Evolutionary conservation across 37 sponge, comb jelly and placozoan genomes (phyloP), one percentile per base, ranked within the genome.

Genomic region (Beroe ovata): DNA sequence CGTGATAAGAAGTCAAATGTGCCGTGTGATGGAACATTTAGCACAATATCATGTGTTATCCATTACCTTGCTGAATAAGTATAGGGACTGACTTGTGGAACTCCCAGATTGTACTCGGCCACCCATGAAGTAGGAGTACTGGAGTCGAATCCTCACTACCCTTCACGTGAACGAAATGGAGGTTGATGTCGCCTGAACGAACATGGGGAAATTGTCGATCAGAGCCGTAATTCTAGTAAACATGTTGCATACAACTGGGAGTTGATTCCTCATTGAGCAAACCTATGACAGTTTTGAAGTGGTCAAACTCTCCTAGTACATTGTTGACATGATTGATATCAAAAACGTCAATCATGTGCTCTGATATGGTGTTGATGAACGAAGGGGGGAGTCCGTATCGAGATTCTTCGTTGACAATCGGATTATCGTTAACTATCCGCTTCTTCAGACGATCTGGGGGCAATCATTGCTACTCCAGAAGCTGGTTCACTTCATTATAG

Each of bases 41-140:
- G n/a, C n/a, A n/a, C n/a, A n/a, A n/a, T n/a, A n/a, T n/a, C n/a
- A n/a, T n/a, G n/a, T n/a, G n/a, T n/a, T n/a, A n/a, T n/a, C n/a
- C n/a, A n/a, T n/a, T n/a, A n/a, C 84, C 84, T 77, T 77, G 84
- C 28, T 40, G 4, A 6, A 77, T 18, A 8, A 77, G 84, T 0
- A 77, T 11, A 40, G 84, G 84, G n/a, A 77, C 41, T 26, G 84
- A 77, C 33, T 42, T 77, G 54, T 77, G 84, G 28, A 77, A 77
- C 28, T 77, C 84, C 54, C 42, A 39, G 2, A 77, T 29, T 4
- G 84, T 77, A 23, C 84, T 40, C 8, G 84, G 84, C 84, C 84
- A 77, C 22, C 84, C 84, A 41, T 77, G 84, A 42, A 77, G 84
- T 42, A 77, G 47, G 1, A 77, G 8, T n/a, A 77, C 33, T 14